Evolutionary conservation across 2,113 vertebrate species (phyloP).

Genomic region (Panthera tigris): DNA sequence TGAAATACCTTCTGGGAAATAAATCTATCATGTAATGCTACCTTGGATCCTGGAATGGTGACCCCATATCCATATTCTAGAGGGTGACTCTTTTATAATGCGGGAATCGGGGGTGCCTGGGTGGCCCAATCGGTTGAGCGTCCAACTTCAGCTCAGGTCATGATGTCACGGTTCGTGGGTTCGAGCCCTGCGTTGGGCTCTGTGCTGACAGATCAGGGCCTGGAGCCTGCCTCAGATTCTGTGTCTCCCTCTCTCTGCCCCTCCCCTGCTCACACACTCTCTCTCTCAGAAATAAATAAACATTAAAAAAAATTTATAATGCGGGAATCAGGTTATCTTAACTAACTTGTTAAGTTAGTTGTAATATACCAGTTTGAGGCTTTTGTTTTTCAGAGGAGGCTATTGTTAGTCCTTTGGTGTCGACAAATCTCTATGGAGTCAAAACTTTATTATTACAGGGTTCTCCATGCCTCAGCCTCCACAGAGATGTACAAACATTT

Average conservation of each 20-base stretch:
- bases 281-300: no score
- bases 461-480: background rate
- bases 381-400: background rate
- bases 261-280: no score
- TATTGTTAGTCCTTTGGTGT: constrained; percentile 26
- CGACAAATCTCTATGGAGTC: background rate
- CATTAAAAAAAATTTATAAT: background rate
- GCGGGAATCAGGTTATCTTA: background rate
- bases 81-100: background rate
- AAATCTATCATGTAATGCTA: background rate
- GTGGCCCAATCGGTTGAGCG: no score
- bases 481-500: background rate
- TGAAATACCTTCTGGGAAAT: background rate
- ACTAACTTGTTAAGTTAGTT: background rate
- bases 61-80: background rate
- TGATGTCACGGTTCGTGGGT: no score
- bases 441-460: background rate
- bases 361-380: background rate
- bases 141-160: no score
- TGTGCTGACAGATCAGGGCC: no score
- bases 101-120: no score
- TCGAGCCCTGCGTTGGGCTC: no score
- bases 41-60: background rate
- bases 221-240: no score
- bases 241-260: no score